Conservation (phyloP, 2,888 invertebrate genomes). For the Drosophila subquinaria region DNA sequence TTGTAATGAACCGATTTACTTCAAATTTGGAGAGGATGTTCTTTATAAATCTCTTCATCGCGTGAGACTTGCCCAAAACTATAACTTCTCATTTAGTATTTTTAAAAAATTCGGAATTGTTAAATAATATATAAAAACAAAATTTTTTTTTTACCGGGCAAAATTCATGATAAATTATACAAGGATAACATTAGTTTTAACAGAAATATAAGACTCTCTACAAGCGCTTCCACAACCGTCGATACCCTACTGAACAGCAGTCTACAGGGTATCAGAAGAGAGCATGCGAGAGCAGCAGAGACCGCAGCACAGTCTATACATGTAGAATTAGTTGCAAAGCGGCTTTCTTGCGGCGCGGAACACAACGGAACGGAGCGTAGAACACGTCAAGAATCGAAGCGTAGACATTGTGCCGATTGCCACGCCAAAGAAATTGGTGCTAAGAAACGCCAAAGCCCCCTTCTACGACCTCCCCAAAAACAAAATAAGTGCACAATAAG, state of each 20-base stretch:
- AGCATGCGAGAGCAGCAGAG: constrained; percentile 34
- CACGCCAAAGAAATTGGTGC: constrained; percentile 73
- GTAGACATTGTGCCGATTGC: constrained; percentile 51
- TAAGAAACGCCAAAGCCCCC: constrained; percentile 30
- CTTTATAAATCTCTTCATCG: too few relatives aligned
- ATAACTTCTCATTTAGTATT: too few relatives aligned
- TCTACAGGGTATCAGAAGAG: constrained; percentile 39
- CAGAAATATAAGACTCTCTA: too few relatives aligned
- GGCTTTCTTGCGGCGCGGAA: constrained; percentile 69
- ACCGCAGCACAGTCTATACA: constrained; percentile 35
- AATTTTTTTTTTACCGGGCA: too few relatives aligned
- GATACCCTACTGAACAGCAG: neutral
- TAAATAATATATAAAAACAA: too few relatives aligned
- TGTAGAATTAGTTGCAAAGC: constrained; percentile 78
- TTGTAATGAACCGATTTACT: too few relatives aligned
- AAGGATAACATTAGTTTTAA: too few relatives aligned
- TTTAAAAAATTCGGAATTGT: too few relatives aligned
- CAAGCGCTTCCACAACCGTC: too few relatives aligned
- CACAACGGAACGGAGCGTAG: constrained; percentile 35
- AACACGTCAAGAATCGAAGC: constrained; percentile 24
- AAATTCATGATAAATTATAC: too few relatives aligned
- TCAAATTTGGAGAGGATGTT: too few relatives aligned
- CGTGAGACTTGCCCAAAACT: too few relatives aligned
- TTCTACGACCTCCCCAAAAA: constrained; percentile 8
- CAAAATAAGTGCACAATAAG: constrained; percentile 22